phyloP scores from a whole-genome alignment of 1,140 invertebrate species.

The Parapsyche elsis region DNA sequence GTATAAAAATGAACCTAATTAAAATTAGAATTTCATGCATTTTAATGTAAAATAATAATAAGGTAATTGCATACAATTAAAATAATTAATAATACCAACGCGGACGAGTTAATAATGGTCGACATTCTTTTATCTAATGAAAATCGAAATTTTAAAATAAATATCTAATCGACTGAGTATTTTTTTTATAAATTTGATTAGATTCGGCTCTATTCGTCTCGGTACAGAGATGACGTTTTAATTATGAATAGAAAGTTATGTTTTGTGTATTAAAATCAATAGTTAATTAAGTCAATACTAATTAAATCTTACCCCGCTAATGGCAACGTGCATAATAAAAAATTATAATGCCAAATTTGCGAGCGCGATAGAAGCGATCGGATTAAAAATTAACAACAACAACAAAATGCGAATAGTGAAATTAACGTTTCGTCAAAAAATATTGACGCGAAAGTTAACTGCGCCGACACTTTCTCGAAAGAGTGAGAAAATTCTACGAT shows the following conservation, averaged over 20 bases:
- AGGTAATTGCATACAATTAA: no score
- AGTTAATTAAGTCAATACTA: neutral
- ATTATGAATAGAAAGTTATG: neutral
- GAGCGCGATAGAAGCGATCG: no score
- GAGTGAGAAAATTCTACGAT: constrained; percentile 19
- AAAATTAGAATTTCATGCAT: no score
- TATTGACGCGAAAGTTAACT: constrained; percentile 23
- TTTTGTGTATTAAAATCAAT: neutral
- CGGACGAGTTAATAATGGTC: no score
- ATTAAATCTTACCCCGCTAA: neutral
- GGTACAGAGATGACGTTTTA: neutral
- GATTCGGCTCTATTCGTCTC: neutral
- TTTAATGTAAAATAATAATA: no score
- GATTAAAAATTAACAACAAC: no score
- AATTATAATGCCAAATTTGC: neutral
- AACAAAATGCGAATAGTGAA: neutral
- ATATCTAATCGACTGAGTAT: neutral
- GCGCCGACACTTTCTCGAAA: neutral
- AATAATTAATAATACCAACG: no score
- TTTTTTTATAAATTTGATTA: neutral
- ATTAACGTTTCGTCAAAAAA: neutral
- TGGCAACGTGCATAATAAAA: neutral
- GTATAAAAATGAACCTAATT: no score
- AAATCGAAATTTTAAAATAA: no score
- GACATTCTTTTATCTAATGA: no score